These are phyloP conservation scores for Machimus rusticus DNA, from an alignment of 2,888 invertebrate species.

Conservation along the genomic window DNA sequence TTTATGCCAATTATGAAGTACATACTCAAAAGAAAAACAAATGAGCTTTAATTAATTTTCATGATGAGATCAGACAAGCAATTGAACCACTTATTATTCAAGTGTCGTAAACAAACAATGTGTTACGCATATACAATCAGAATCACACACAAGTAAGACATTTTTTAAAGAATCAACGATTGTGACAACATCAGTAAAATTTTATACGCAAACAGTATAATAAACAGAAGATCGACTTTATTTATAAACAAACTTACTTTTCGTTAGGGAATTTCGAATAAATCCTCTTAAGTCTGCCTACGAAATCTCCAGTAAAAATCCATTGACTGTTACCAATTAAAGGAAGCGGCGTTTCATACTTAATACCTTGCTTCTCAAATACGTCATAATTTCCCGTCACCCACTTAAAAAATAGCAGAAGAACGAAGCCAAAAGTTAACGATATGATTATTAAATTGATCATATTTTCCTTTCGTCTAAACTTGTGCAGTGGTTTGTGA, in stretches of 20 bases:
- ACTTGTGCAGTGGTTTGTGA: neutral
- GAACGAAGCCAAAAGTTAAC: neutral
- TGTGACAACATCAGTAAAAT: too few relatives aligned
- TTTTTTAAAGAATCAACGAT: too few relatives aligned
- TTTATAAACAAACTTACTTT: conserved; percentile 3
- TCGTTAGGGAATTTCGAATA: neutral
- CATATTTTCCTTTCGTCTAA: neutral
- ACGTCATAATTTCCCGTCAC: neutral
- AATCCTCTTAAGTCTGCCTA: neutral
- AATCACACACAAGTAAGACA: neutral
- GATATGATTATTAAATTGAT: neutral
- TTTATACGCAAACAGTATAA: too few relatives aligned
- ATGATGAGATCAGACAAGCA: neutral
- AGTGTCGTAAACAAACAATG: neutral
- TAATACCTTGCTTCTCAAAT: neutral
- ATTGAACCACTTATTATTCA: neutral
- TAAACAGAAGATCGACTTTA: neutral
- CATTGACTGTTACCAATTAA: neutral
- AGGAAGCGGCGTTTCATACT: neutral
- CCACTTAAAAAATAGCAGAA: neutral
- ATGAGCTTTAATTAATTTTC: neutral
- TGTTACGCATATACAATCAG: neutral
- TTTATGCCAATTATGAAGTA: neutral
- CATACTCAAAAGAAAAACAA: neutral
- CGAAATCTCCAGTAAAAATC: neutral